phyloP scores from a whole-genome alignment of 2,113 vertebrate species.

The Mesitornis unicolor region DNA sequence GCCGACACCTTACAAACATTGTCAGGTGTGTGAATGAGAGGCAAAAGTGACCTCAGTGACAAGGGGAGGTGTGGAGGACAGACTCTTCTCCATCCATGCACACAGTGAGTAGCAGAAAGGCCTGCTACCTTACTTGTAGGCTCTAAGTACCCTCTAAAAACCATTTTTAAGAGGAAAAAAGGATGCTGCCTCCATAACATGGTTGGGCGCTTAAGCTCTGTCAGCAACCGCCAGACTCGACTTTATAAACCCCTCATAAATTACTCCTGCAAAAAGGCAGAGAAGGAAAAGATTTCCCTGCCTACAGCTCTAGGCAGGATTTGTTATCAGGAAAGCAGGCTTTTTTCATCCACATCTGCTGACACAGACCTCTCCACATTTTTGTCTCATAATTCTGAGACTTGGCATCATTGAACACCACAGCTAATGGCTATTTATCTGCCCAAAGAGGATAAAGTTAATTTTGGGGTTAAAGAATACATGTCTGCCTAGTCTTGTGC shows the following conservation, averaged over 20 bases:
- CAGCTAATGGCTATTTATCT: not conserved
- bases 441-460: not conserved
- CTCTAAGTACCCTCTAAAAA: not conserved
- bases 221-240: not conserved
- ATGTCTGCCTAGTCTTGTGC: not conserved
- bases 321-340: not conserved
- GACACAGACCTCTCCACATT: not conserved
- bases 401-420: rapidly evolving
- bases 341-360: not conserved
- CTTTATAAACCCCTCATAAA: not conserved
- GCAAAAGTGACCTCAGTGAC: not conserved
- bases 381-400: not conserved
- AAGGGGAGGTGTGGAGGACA: not conserved
- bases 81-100: rapidly evolving
- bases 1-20: not conserved
- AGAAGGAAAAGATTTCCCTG: not conserved
- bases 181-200: not conserved
- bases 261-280: not conserved
- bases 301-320: not conserved
- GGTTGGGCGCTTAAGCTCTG: not conserved
- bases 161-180: not conserved
- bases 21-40: not conserved
- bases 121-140: not conserved
- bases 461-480: not conserved
- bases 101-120: not conserved